Conservation (phyloP, 2,797 vertebrate genomes). For the Champsocephalus esox region DNA sequence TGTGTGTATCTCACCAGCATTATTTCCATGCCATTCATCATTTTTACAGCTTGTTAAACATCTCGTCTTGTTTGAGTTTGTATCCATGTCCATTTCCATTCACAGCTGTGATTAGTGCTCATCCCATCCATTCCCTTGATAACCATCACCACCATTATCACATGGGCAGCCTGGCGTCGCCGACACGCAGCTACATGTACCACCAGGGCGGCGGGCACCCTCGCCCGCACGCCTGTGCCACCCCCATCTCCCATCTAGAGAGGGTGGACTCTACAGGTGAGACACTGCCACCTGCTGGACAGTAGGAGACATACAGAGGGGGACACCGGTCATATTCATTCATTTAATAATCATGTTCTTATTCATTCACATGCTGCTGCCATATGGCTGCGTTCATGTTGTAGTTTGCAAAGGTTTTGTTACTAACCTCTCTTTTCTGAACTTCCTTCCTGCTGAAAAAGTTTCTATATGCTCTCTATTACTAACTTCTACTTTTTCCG, state of each 20-base stretch:
- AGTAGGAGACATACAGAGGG: not conserved
- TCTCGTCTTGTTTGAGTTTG: slow-evolving; percentile 57
- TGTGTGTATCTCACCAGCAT: slow-evolving; percentile 20
- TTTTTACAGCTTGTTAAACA: slow-evolving; percentile 51
- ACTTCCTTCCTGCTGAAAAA: not conserved
- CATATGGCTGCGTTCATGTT: slow-evolving; percentile 29
- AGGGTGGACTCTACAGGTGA: slow-evolving; percentile 98
- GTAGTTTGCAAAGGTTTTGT: slow-evolving; percentile 3
- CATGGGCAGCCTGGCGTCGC: slow-evolving; percentile 96
- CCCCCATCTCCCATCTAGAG: slow-evolving; percentile 94
- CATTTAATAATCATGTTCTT: slow-evolving; percentile 21
- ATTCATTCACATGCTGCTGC: slow-evolving; percentile 23
- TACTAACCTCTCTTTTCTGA: slow-evolving; percentile 24
- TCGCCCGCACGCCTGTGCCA: slow-evolving; percentile 87
- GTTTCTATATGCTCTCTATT: not conserved
- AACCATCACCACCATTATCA: slow-evolving; percentile 99
- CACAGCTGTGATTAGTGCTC: slow-evolving; percentile 99
- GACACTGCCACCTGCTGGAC: slow-evolving; percentile 73
- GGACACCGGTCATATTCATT: slow-evolving; percentile 27
- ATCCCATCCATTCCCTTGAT: slow-evolving; percentile 99
- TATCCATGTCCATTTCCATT: slow-evolving; percentile 88
- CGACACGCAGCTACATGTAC: slow-evolving; percentile 94
- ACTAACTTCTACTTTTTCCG: not conserved
- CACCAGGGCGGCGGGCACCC: slow-evolving; percentile 86
- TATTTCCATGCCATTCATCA: slow-evolving; percentile 35